Evolutionary conservation across 1,140 invertebrate species (phyloP), one percentile per base, ranked within the genome.

Genomic region (Bombus consobrinus): DNA sequence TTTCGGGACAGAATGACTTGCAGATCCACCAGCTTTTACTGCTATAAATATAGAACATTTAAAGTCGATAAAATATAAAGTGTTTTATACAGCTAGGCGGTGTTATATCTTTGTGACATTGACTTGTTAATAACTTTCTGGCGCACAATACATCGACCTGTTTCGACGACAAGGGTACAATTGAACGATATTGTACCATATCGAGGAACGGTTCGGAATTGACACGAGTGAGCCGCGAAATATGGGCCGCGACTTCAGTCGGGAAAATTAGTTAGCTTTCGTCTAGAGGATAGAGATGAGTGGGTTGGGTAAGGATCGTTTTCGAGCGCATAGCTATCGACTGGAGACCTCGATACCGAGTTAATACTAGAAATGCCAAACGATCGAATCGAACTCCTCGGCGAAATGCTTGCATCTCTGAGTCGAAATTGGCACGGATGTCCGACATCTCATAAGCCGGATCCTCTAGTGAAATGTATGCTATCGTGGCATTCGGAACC

Each of bases 311-410:
- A 41, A 59, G 75, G 75, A 41, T 62, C 25, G 37, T 77, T 59
- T 59, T 59, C 75, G 53, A 57, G 47, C 32, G 68, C 83, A 85
- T 85, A 81, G 34, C 53, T 47, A 25, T 74, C 47, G n/a, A 64
- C 22, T 57, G 10, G 43, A 64, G 75, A 71, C 39, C 69, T 2
- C 69, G 69, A 85, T 85, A 62, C 71, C 57, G 47, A 43, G 79
- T 85, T 85, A 85, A 85, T 85, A 59, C 71, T 85, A 79, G 84
- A 85, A 85, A 85, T 85, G 69, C 84, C 79, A 25, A 73, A 81
- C 78, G 69, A 85, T 85, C 59, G 79, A 64, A 81, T 81, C 78
- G 79, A 74, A 81, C 75, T 74, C 69, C 77, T 66, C 59, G n/a
- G 41, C n/a, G 77, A 85, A 34, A 81, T 85, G 77, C 69, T 85